Percentiles rank a stretch among this genome's conserved stretches.
Conservation (phyloP, 2,113 vertebrate genomes). For the Oncorhynchus kisutch region DNA sequence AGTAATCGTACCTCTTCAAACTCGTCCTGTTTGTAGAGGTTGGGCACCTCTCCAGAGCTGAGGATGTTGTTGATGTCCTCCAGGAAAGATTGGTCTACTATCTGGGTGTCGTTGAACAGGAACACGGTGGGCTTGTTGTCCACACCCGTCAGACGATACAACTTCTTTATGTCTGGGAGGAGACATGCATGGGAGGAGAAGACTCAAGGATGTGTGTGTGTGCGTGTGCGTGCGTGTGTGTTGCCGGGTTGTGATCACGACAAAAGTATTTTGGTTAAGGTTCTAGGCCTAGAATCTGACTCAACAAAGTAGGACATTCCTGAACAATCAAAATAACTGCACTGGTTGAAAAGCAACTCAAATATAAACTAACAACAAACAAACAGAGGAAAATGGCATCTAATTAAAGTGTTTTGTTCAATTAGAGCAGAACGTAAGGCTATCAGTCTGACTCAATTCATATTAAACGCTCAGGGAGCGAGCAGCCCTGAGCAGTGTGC, state of each 20-base stretch:
- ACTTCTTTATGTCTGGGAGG: conserved; percentile 81
- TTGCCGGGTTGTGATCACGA: background rate
- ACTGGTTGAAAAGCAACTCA: background rate
- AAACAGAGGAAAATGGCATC: conserved; percentile 56
- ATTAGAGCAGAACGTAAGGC: conserved; percentile 47
- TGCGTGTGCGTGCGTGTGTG: too few species aligned
- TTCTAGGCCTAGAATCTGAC: too few species aligned
- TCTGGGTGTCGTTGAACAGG: conserved; percentile 85
- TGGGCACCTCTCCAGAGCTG: conserved; percentile 87
- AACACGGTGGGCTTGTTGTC: conserved; percentile 83
- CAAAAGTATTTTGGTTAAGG: background rate
- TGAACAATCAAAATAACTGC: background rate
- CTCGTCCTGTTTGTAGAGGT: conserved; percentile 84
- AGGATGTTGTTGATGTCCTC: conserved; percentile 89
- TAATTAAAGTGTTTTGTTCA: conserved; percentile 47
- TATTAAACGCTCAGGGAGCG: conserved; percentile 52
- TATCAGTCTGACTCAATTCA: conserved; percentile 52
- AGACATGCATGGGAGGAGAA: background rate
- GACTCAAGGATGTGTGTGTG: background rate
- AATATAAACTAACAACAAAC: conserved; percentile 53
- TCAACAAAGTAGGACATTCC: too few species aligned
- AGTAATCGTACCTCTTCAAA: conserved; percentile 76
- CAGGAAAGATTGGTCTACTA: conserved; percentile 82
- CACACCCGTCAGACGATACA: conserved; percentile 81
- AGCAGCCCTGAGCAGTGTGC: conserved; percentile 3